phyloP scores from a whole-genome alignment of 2,113 vertebrate species.

The Sander lucioperca region DNA sequence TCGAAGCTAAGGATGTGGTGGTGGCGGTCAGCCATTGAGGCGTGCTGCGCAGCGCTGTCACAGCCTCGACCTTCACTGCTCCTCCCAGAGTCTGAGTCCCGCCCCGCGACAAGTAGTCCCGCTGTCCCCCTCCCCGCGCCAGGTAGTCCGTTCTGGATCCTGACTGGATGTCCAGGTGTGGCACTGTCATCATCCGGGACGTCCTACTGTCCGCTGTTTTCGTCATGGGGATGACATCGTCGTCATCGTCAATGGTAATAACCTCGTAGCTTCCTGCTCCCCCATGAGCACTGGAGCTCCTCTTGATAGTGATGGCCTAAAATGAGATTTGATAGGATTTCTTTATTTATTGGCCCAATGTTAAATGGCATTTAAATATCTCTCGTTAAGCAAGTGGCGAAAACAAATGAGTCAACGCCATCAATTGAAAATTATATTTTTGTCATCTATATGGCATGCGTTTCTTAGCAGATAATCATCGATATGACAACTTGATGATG shows the following conservation, averaged over 20 bases:
- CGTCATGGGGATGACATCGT: constrained; percentile 49
- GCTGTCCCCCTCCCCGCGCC: constrained; percentile 84
- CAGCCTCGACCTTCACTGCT: constrained; percentile 82
- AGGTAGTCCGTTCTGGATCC: constrained; percentile 83
- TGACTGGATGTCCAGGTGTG: constrained; percentile 66
- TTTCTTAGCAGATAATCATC: not conserved
- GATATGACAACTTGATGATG: not conserved
- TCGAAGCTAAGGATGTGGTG: constrained; percentile 52
- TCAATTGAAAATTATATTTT: not conserved
- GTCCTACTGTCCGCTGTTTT: constrained; percentile 58
- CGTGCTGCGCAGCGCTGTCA: constrained; percentile 83
- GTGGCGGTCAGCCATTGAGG: constrained; percentile 72
- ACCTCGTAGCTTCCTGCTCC: constrained; percentile 75
- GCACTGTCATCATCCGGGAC: constrained; percentile 52
- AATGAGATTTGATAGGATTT: not conserved
- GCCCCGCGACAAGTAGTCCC: constrained; percentile 87
- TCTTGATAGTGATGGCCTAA: constrained; percentile 76
- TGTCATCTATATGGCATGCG: not conserved
- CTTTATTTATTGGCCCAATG: not conserved
- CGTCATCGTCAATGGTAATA: constrained; percentile 77
- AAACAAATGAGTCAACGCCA: not conserved
- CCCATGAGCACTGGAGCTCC: constrained; percentile 78
- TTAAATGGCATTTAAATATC: not conserved
- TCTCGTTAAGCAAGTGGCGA: not conserved
- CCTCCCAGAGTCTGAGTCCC: constrained; percentile 78